Evolutionary conservation across 2,797 vertebrate genomes (phyloP).

Genomic region (Mallotus villosus): DNA sequence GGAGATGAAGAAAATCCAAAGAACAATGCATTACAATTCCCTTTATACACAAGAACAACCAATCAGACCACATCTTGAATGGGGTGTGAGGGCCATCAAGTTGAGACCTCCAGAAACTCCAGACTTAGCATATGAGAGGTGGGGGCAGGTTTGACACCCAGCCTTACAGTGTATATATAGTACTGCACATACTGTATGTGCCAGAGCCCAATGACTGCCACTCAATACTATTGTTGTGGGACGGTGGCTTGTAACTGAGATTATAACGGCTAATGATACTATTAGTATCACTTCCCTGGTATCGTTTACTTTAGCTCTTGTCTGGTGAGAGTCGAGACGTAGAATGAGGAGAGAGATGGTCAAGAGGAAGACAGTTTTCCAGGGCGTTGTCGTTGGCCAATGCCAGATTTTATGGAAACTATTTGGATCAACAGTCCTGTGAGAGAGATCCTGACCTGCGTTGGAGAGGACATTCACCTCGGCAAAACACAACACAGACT

Average conservation of each 20-base stretch:
- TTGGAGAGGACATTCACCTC: not conserved
- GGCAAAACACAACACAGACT: constrained; percentile 1
- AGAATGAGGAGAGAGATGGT: not conserved
- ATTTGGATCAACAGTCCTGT: constrained; percentile 27
- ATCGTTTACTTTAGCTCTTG: not conserved
- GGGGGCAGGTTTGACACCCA: no score
- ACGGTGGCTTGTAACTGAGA: not conserved
- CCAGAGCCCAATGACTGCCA: no score
- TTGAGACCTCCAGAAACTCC: no score
- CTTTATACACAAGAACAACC: no score
- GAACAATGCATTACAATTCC: no score
- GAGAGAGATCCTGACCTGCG: constrained; percentile 30
- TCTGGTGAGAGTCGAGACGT: not conserved
- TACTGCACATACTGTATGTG: no score
- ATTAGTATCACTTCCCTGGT: not conserved
- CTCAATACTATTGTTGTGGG: not conserved
- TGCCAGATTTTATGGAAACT: constrained; percentile 43
- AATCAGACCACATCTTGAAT: no score
- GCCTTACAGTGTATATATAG: no score
- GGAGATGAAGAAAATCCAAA: no score
- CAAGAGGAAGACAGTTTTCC: constrained; percentile 2
- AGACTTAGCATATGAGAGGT: no score
- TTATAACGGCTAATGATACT: not conserved
- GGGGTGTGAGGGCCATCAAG: no score
- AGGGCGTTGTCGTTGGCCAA: constrained; percentile 15